Conservation (phyloP, 2,113 vertebrate species). For the Dascyllus trimaculatus region DNA sequence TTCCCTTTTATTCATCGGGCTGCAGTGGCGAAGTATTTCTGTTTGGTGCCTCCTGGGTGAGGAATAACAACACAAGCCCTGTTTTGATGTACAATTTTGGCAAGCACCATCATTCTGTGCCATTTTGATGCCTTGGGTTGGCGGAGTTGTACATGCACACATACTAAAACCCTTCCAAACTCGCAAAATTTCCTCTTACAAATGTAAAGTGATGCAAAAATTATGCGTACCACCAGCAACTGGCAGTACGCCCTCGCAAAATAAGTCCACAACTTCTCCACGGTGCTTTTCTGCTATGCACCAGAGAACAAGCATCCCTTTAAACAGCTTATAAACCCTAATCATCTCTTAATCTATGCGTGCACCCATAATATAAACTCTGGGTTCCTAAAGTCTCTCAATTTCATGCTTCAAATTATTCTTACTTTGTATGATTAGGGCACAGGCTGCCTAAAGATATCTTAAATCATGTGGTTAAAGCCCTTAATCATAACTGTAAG, state of each 20-base stretch:
- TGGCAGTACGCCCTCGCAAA: conserved; percentile 39
- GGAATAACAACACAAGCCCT: background rate
- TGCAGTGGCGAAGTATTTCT: background rate
- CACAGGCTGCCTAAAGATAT: conserved; percentile 18
- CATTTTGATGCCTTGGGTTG: conserved; percentile 18
- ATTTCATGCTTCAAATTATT: conserved; percentile 60
- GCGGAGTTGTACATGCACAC: conserved; percentile 10
- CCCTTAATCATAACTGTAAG: conserved; percentile 24
- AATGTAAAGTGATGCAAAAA: conserved; percentile 66
- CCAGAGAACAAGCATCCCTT: conserved; percentile 7
- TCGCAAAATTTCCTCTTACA: conserved; percentile 12
- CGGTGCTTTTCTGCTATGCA: conserved; percentile 4
- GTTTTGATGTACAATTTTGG: conserved; percentile 19
- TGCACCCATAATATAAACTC: conserved; percentile 31
- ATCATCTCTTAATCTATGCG: conserved; percentile 40
- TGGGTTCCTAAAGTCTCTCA: conserved; percentile 47
- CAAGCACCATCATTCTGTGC: conserved; percentile 1
- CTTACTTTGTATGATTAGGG: conserved; percentile 32
- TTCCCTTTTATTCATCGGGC: background rate
- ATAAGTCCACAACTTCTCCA: conserved; percentile 22
- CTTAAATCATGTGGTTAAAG: conserved; percentile 45
- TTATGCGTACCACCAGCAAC: conserved; percentile 20
- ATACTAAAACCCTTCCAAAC: conserved; percentile 12
- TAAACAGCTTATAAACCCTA: conserved; percentile 19
- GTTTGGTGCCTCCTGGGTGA: conserved; percentile 18